These are phyloP conservation scores for Mormyrus proboscirostris DNA, from an alignment of 2,797 vertebrate species.

Conservation along the genomic window DNA sequence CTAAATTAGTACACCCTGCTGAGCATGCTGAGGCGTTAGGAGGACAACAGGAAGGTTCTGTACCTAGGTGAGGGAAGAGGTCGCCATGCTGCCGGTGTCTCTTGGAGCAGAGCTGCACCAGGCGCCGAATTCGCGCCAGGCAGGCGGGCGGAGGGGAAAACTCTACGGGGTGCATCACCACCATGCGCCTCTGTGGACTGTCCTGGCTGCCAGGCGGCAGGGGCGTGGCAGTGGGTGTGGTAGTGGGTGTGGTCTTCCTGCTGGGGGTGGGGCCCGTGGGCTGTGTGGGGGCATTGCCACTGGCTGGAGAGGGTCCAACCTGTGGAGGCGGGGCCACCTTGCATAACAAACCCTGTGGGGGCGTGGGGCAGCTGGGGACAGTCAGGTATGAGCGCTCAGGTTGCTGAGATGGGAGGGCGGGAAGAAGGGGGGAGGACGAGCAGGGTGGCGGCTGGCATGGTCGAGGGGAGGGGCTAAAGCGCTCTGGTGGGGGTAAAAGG, in stretches of 20 bases:
- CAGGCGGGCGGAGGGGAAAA: slow-evolving; percentile 84
- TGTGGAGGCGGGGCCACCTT: slow-evolving; percentile 91
- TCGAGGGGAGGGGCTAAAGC: slow-evolving; percentile 81
- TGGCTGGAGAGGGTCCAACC: slow-evolving; percentile 80
- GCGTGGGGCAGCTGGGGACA: slow-evolving; percentile 59
- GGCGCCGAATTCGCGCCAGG: slow-evolving; percentile 87
- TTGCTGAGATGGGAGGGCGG: slow-evolving; percentile 57
- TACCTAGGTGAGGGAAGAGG: slow-evolving; percentile 95
- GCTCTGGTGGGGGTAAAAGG: slow-evolving; percentile 84
- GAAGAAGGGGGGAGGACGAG: slow-evolving; percentile 19
- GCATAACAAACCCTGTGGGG: slow-evolving; percentile 86
- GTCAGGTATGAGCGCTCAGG: slow-evolving; percentile 65
- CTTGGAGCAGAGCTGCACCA: slow-evolving; percentile 89
- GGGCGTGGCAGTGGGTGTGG: slow-evolving; percentile 62
- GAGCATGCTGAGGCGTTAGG: not conserved
- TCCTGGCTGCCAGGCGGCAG: slow-evolving; percentile 14
- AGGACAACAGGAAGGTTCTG: not conserved
- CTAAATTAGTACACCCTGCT: not conserved
- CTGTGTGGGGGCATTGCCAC: slow-evolving; percentile 76
- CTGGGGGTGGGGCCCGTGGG: slow-evolving; percentile 66
- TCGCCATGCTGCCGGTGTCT: slow-evolving; percentile 84
- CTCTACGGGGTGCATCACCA: slow-evolving; percentile 82
- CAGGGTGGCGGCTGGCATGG: not conserved
- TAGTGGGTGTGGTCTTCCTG: slow-evolving; percentile 74
- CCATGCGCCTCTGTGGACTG: slow-evolving; percentile 60